Evolutionary conservation across 2,888 invertebrate species (phyloP).

Genomic region (Myopa tessellatipennis): DNA sequence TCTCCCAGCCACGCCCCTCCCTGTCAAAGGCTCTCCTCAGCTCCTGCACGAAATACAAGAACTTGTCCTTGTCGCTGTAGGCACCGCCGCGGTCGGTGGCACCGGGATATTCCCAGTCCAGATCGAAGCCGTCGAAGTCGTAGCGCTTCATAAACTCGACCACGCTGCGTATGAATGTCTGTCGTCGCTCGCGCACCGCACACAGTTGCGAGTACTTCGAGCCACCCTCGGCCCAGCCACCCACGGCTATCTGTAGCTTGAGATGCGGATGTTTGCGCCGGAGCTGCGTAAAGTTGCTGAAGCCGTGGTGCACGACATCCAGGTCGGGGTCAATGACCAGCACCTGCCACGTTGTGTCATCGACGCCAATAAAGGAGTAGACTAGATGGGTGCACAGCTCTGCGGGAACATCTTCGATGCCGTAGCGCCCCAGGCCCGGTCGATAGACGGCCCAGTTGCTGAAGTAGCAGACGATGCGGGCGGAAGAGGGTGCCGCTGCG

Average conservation of each 20-base stretch:
- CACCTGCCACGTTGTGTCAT: conserved; percentile 81
- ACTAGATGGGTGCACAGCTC: conserved; percentile 87
- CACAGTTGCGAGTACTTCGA: conserved; percentile 88
- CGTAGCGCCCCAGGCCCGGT: conserved; percentile 83
- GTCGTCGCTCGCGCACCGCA: conserved; percentile 75
- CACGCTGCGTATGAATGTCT: conserved; percentile 79
- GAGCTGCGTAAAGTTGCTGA: conserved; percentile 81
- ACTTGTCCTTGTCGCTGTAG: conserved; percentile 85
- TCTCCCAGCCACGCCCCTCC: conserved; percentile 82
- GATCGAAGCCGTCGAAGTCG: conserved; percentile 85
- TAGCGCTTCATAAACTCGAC: conserved; percentile 82
- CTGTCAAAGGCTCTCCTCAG: conserved; percentile 81
- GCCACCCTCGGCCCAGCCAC: conserved; percentile 93
- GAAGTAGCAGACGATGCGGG: conserved; percentile 72
- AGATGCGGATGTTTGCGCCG: conserved; percentile 77
- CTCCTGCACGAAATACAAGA: conserved; percentile 85
- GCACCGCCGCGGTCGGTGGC: conserved; percentile 88
- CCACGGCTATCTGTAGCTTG: conserved; percentile 84
- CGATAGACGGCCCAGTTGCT: conserved; percentile 81
- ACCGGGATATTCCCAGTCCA: conserved; percentile 93
- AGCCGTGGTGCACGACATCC: conserved; percentile 81
- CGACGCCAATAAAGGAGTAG: conserved; percentile 89
- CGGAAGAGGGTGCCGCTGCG: conserved; percentile 58
- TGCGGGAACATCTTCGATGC: conserved; percentile 85
- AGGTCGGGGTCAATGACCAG: conserved; percentile 84